Evolutionary conservation across 2,113 vertebrate species (phyloP), one percentile per base, ranked within the genome.

Genomic region (human (Homo sapiens)): DNA sequence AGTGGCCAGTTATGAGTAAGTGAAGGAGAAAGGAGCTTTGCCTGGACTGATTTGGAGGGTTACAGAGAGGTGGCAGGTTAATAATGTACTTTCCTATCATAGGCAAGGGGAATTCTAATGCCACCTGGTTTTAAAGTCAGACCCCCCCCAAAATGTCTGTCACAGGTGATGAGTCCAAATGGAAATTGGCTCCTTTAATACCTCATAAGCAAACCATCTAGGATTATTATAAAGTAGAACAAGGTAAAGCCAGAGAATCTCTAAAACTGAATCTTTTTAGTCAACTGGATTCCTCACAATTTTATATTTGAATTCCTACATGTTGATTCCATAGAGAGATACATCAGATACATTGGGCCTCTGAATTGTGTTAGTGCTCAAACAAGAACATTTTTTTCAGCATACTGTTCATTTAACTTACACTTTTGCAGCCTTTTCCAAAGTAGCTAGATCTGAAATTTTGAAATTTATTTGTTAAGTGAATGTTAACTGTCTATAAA

Each of bases 221-320:
- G 43, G 87, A 35, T 83, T 83, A 40, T 59, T 91, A 48, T 2
- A 45, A 96, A 72, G n/a, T 86, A 78, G 55, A 87, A 3, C 17
- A 83, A 70, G 22, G 13, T 35, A 45, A 78, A 96, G 16, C 89
- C 25, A 85, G 50, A 75, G 40, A 81, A 23, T 82, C 57, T 93
- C 17, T 96, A 72, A 93, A 59, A 55, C 8, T 3, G 52, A 92
- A 43, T 92, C 25, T 22, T 76, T 89, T 81, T 78, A 40, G 40
- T 92, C 30, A 52, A 14, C 8, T 86, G 45, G 50, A 57, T 78
- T 93, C 7, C 52, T 61, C 43, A 57, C 8, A 57, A 16, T 64
- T 90, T 96, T 7, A 10, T 57, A 50, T 91, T 95, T 96, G 78
- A 96, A 89, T 96, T 91, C 43, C 43, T 96, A 32, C 80, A 59